phyloP scores from a whole-genome alignment of 2,113 vertebrate genomes.

The Rhizomys pruinosus region DNA sequence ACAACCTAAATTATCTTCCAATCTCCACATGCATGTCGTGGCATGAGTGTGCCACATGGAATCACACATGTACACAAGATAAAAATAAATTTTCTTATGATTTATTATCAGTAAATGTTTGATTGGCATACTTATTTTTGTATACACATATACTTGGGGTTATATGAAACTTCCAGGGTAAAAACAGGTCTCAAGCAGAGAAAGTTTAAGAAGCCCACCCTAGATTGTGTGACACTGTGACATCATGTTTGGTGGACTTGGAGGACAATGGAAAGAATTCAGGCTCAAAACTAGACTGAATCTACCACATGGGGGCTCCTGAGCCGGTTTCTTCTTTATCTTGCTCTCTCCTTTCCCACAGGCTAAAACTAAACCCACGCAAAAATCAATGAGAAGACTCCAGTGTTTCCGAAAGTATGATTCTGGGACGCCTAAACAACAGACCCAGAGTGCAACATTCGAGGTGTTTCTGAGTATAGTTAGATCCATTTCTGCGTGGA shows the following conservation, averaged over 20 bases:
- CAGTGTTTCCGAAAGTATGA: not conserved
- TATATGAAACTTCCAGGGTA: not conserved
- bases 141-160: too few species aligned
- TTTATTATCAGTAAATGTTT: not conserved
- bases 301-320: not conserved
- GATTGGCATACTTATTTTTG: not conserved
- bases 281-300: not conserved
- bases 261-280: not conserved
- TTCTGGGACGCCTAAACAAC: not conserved
- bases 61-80: not conserved
- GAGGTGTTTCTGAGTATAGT: conserved; percentile 17
- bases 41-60: not conserved
- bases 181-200: not conserved
- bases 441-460: not conserved
- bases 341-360: not conserved
- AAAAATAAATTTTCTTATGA: not conserved
- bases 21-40: not conserved
- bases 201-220: not conserved
- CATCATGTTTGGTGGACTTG: not conserved
- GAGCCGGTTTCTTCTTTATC: not conserved
- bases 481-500: conserved; percentile 27
- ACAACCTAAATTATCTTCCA: too few species aligned
- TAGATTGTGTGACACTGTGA: not conserved
- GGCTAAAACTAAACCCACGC: not conserved
- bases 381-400: not conserved